Evolutionary conservation across 35 echinoderm and acorn worm species (phyloP), one percentile per base, ranked within the genome.

Genomic region (Patiria miniata): DNA sequence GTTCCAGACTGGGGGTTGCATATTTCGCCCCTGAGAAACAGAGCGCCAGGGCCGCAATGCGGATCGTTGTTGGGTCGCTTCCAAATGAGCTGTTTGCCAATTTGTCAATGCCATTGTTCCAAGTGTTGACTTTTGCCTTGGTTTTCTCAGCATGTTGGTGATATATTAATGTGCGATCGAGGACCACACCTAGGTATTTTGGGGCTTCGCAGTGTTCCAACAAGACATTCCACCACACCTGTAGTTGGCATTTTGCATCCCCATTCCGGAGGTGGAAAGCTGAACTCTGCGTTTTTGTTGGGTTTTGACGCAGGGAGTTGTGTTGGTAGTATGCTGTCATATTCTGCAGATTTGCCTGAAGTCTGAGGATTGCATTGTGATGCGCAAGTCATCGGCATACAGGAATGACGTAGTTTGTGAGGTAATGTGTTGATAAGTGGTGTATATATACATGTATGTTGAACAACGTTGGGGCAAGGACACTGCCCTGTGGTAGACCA

Each of bases 261-360:
- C 37, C 7, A 44, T 91, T 91, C 19, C 78, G 37, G 36, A 91
- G 81, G 30, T 85, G 89, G 82, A 91, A 91, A 4, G 65, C 21
- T 44, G 80, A 77, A 15, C 84, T 81, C 77, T 91, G 89, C 76
- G 81, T 85, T 60, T 91, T 91, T 36, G 89, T 77, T 76, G 89
- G 89, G 30, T 91, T 91, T 52, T 84, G 28, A 50, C n/a, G n/a
- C n/a, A n/a, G n/a, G n/a, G n/a, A n/a, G n/a, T n/a, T n/a, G n/a
- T n/a, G n/a, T n/a, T 90, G 55, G 40, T 90, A 90, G 39, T 90
- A 83, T 23, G 78, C 12, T 78, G 78, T 36, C 21, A 83, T 77
- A 7, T 83, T 65, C 3, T 14, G 5, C 6, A 87, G 36, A 57
- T 39, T 15, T 33, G 21, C 40, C 15, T 14, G 19, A 87, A 39